Evolutionary conservation across 2,888 invertebrate species (phyloP).

Genomic region (Leucoma salicis): DNA sequence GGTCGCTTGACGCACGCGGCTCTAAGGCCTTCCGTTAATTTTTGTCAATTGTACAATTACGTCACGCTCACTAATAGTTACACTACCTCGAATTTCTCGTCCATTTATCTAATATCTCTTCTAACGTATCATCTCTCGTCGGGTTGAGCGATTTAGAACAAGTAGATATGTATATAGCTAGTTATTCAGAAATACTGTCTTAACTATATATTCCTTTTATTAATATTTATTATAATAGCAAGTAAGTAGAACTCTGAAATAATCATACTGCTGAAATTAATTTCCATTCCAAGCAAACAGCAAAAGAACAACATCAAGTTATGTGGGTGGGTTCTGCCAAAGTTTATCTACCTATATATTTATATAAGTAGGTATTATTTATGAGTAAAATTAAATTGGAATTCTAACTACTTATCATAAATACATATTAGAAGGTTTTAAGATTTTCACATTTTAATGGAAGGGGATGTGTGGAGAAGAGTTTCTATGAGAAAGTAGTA

Average conservation of each 20-base stretch:
- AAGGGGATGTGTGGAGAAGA: no score
- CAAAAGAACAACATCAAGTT: conserved; percentile 1
- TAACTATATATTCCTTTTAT: no score
- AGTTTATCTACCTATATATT: no score
- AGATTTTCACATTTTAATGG: no score
- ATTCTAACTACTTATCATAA: no score
- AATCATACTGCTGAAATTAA: conserved; percentile 1
- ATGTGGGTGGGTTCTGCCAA: no score
- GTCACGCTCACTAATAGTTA: conserved; percentile 36
- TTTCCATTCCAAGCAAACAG: conserved; percentile 3
- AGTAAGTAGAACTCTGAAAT: neutral
- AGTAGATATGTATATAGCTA: neutral
- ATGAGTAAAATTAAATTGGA: no score
- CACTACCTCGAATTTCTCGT: neutral
- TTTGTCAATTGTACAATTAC: conserved; percentile 56
- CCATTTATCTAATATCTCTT: conserved; percentile 12
- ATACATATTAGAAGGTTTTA: no score
- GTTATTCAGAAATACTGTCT: neutral
- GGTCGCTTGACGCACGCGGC: conserved; percentile 61
- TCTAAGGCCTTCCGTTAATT: conserved; percentile 44
- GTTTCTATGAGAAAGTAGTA: no score
- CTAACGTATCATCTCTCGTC: neutral
- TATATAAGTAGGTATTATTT: no score
- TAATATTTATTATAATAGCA: neutral
- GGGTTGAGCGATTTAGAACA: neutral